phyloP scores from a whole-genome alignment of 2,797 vertebrate species.

The Gymnoscopelus microlampas region DNA sequence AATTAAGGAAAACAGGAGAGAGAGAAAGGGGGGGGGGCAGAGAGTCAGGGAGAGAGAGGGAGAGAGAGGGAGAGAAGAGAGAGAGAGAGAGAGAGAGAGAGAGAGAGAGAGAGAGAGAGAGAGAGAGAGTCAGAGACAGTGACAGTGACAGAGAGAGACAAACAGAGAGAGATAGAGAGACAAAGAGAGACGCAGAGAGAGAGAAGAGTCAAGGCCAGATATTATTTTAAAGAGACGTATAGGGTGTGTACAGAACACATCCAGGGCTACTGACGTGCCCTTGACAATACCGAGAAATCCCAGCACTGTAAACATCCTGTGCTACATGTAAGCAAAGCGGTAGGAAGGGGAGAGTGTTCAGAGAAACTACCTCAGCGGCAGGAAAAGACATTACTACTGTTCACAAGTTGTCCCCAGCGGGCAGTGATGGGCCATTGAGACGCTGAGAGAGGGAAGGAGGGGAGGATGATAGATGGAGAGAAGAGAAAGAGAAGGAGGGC shows the following conservation, averaged over 20 bases:
- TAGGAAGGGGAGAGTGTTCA: slow-evolving; percentile 46
- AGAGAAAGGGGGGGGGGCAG: slow-evolving; percentile 11
- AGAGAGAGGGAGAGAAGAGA: slow-evolving; percentile 33
- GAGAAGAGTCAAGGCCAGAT: too few species aligned
- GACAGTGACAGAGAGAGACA: not conserved
- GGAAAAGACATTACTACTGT: slow-evolving; percentile 48
- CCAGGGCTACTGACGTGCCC: slow-evolving; percentile 24
- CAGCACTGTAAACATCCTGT: slow-evolving; percentile 66
- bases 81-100: slow-evolving; percentile 7
- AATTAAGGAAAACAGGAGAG: too few species aligned
- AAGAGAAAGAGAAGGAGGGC: slow-evolving; percentile 20
- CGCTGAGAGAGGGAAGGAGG: slow-evolving; percentile 2
- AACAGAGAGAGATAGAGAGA: not conserved
- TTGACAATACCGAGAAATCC: slow-evolving; percentile 56
- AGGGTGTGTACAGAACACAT: slow-evolving; percentile 7
- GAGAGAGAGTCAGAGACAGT: slow-evolving; percentile 30
- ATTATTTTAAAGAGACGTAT: too few species aligned
- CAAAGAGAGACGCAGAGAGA: slow-evolving; percentile 44
- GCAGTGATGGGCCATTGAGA: not conserved
- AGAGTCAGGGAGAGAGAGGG: slow-evolving; percentile 39
- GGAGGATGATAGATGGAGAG: slow-evolving; percentile 25
- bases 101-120: slow-evolving; percentile 30
- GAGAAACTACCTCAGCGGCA: slow-evolving; percentile 43
- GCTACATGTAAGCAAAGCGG: slow-evolving; percentile 57
- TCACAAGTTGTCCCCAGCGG: slow-evolving; percentile 26